phyloP scores from a whole-genome alignment of 2,113 vertebrate species.

The Sebastes schlegelii region DNA sequence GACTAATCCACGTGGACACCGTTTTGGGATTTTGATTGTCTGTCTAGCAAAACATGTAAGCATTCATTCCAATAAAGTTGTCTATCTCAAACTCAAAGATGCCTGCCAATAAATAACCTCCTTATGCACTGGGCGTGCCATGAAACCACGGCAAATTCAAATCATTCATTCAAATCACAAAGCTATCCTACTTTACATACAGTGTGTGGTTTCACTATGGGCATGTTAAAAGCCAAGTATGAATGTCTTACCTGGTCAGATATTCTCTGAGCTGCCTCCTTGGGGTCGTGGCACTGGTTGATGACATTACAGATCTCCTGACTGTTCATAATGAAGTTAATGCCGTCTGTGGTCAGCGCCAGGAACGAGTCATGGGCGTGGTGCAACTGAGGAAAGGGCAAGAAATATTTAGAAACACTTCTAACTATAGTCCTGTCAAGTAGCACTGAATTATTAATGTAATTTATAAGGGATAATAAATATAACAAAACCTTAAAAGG shows the following conservation, averaged over 20 bases:
- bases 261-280: slow-evolving; percentile 92
- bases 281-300: slow-evolving; percentile 93
- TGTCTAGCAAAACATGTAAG: neutral
- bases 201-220: neutral
- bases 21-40: neutral
- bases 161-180: neutral
- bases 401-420: neutral
- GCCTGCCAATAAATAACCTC: neutral
- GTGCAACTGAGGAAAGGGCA: slow-evolving; percentile 85
- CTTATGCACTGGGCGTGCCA: neutral
- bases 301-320: slow-evolving; percentile 97
- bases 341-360: slow-evolving; percentile 95
- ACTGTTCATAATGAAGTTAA: slow-evolving; percentile 99
- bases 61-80: too few species aligned
- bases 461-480: neutral
- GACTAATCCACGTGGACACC: too few species aligned
- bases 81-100: too few species aligned
- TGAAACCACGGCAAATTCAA: neutral
- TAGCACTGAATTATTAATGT: neutral
- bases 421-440: neutral
- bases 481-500: neutral
- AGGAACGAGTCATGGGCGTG: slow-evolving; percentile 93
- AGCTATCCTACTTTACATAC: neutral
- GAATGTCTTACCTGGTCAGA: slow-evolving; percentile 90
- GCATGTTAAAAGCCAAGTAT: neutral